phyloP scores from a whole-genome alignment of 2,113 vertebrate species.

The Sphaerodactylus townsendi region DNA sequence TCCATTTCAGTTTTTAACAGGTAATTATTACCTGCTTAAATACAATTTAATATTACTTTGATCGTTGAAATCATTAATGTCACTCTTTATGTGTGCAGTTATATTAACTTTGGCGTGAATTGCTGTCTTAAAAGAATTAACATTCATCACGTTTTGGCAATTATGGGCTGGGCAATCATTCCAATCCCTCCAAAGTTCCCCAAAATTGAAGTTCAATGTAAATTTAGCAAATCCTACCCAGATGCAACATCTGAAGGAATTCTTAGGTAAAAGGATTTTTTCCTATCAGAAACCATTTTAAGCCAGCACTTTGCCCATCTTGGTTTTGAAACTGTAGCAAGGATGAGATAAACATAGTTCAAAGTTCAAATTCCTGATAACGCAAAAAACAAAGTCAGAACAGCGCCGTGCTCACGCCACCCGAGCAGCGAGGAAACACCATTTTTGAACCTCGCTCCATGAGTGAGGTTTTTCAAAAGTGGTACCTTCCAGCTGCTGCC shows the following conservation, averaged over 20 bases:
- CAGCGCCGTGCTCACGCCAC: too few species aligned
- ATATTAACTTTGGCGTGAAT: conserved; percentile 3
- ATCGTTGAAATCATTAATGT: conserved; percentile 1
- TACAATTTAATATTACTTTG: neutral
- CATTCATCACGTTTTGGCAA: neutral
- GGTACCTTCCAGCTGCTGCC: too few species aligned
- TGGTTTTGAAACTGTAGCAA: neutral
- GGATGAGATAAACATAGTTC: neutral
- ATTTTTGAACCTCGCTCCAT: too few species aligned
- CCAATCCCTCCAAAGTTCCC: neutral
- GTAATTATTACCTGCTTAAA: conserved; percentile 27
- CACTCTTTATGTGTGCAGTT: conserved; percentile 2
- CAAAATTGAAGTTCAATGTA: neutral
- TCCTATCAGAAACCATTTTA: neutral
- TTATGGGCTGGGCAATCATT: neutral
- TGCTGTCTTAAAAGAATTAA: neutral
- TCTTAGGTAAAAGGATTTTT: neutral
- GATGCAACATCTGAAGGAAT: neutral
- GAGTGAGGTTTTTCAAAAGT: too few species aligned
- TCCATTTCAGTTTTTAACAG: conserved; percentile 3
- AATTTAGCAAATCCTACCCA: neutral
- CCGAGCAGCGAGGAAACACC: too few species aligned
- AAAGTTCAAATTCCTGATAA: neutral
- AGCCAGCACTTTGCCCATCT: neutral
- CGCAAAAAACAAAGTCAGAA: too few species aligned